Base-by-base conservation (phyloP, 2,113 vertebrate species). In the Myanophis thanlyinensis region DNA sequence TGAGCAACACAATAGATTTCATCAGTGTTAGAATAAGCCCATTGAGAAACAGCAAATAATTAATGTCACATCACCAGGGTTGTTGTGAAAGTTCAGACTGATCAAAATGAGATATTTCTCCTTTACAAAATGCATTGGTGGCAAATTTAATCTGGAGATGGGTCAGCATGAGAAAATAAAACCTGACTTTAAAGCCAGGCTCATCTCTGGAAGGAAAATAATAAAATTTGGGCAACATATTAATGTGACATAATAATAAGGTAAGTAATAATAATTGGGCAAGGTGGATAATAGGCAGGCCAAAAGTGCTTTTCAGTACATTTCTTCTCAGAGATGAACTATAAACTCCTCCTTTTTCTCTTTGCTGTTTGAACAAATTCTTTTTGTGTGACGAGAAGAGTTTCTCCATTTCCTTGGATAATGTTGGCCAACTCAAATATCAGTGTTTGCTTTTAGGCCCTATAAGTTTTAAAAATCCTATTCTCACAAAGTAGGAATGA, bases 121-220 rank as follows among this genome's bases (percentile, higher is more conserved):
- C 94, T 93, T 94, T 15, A 0, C 30, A 94, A 85, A 85, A 51
- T 91, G 67, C 92, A 94, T 95, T 95, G 88, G 92, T 90, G 87
- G 92, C 0, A 94, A 91, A 25, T 49, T 91, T 40, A 94, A 91
- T 48, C 73, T 92, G 22, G 10, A 8, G 51, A 49, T 86, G 92
- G 91, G 90, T n/a, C 44, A 87, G 85, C 40, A 35, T 44, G 30
- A 80, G 52, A 95, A 15, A 59, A 87, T 30, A 90, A 94, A 94
- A 89, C 85, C 20, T 20, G 88, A 73, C 46, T 44, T 84, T 89
- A 85, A 47, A 49, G 59, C 85, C 88, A 67, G 8, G 44, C n/a
- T 20, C 89, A 56, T 56, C 27, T 92, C 91, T 90, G 85, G 13
- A 13, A 56, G 1, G 48, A 92, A 54, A 90, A 90, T 93, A 25